These are phyloP conservation scores for Oreochromis aureus DNA, from an alignment of 2,113 vertebrate species.

Conservation along the genomic window DNA sequence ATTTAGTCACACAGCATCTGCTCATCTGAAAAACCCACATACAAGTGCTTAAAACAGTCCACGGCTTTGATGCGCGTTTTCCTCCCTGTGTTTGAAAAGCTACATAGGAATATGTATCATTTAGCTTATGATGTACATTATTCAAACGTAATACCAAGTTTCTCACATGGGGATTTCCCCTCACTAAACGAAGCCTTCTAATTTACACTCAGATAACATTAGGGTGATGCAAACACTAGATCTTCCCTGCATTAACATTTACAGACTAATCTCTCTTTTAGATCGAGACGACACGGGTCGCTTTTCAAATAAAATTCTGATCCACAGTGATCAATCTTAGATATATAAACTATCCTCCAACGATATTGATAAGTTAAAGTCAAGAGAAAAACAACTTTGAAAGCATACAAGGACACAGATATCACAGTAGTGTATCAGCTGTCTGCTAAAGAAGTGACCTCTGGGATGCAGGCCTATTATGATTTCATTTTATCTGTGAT, in stretches of 20 bases:
- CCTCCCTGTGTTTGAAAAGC: neutral
- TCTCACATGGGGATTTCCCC: neutral
- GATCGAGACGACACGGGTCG: neutral
- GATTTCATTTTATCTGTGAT: neutral
- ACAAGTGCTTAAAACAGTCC: neutral
- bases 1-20: neutral
- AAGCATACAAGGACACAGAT: neutral
- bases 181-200: neutral
- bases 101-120: neutral
- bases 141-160: neutral
- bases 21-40: neutral
- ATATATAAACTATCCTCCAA: neutral
- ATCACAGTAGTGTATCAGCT: neutral
- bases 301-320: neutral
- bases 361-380: neutral
- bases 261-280: neutral
- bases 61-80: constrained; percentile 14
- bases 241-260: neutral
- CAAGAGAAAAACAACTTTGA: neutral
- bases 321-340: neutral
- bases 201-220: neutral
- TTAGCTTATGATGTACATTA: neutral
- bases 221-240: neutral
- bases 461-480: neutral
- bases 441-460: neutral